Evolutionary conservation across 2,113 vertebrate species (phyloP).

Genomic region (Sylvietta virens): DNA sequence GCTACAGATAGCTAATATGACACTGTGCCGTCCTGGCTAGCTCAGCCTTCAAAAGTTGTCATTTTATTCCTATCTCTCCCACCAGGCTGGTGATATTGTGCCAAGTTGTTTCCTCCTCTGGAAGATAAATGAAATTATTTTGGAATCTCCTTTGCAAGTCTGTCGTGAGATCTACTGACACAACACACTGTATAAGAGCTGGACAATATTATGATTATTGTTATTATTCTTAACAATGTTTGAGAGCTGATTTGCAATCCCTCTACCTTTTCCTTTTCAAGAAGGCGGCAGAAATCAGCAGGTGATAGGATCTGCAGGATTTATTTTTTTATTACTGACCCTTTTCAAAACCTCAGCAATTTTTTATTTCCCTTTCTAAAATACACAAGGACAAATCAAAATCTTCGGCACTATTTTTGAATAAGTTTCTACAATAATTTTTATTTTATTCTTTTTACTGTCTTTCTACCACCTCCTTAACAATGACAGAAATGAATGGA

Average conservation of each 20-base stretch:
- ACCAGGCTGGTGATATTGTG: background rate
- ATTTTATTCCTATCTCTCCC: conserved; percentile 3
- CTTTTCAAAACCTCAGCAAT: background rate
- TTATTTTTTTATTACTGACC: background rate
- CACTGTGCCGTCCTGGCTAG: background rate
- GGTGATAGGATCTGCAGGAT: background rate
- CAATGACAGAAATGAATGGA: conserved; percentile 23
- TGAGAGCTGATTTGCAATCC: background rate
- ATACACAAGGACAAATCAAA: background rate
- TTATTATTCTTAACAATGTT: background rate
- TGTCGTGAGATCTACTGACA: background rate
- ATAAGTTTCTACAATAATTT: background rate
- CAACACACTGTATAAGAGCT: background rate
- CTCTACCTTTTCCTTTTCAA: background rate
- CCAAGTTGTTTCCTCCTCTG: background rate
- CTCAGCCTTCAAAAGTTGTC: background rate
- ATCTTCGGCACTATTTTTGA: background rate
- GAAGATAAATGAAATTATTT: conserved; percentile 7
- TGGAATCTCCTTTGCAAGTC: background rate
- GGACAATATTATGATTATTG: background rate
- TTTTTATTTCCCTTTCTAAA: background rate
- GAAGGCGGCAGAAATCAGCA: conserved; percentile 24
- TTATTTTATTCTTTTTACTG: background rate
- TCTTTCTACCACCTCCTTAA: background rate
- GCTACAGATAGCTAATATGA: background rate